phyloP scores from a whole-genome alignment of 1,140 invertebrate species.

The Conus ventricosus region DNA sequence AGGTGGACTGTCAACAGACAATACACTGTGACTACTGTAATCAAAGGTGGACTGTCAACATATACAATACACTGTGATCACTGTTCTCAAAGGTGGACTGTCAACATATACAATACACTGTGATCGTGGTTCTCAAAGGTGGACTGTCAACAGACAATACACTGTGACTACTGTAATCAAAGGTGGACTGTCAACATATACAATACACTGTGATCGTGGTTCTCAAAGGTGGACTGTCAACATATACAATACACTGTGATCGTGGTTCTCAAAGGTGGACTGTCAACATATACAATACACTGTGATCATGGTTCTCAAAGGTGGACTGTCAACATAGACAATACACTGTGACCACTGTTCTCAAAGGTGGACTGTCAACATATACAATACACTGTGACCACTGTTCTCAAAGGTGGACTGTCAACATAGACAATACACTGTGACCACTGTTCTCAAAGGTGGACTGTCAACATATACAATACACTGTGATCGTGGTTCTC shows the following conservation, averaged over 20 bases:
- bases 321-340: conserved; percentile 77
- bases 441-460: conserved; percentile 67
- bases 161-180: conserved; percentile 62
- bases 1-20: conserved; percentile 75
- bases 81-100: conserved; percentile 76
- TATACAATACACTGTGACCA: background rate
- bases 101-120: conserved; percentile 30
- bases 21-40: conserved; percentile 42
- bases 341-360: too few species aligned
- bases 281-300: conserved; percentile 71
- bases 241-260: background rate
- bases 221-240: conserved; percentile 76
- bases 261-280: conserved; percentile 70
- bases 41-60: conserved; percentile 76
- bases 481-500: conserved; percentile 57
- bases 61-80: background rate
- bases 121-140: conserved; percentile 69
- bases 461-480: conserved; percentile 74
- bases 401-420: conserved; percentile 77
- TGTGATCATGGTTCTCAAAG: conserved; percentile 65
- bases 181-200: conserved; percentile 76
- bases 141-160: conserved; percentile 74
- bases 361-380: conserved; percentile 76
- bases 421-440: conserved; percentile 29
- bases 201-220: conserved; percentile 32